Conservation (phyloP, 92 coral and sea anemone species). For the Parazoanthus swiftii region DNA sequence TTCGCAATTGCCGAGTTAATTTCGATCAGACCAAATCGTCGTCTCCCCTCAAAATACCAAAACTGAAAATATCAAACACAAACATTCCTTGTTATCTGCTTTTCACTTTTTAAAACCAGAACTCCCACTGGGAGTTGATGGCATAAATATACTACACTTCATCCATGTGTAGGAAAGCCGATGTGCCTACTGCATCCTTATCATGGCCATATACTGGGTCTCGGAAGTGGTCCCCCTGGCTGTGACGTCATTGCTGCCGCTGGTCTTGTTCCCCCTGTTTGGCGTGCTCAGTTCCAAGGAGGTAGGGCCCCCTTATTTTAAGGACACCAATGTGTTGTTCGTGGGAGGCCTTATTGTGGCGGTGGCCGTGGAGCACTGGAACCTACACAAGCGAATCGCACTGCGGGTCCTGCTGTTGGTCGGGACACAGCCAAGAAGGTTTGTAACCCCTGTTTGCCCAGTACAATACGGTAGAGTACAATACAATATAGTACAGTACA, state of each 20-base stretch:
- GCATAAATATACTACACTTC: too few species aligned
- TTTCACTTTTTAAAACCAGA: too few species aligned
- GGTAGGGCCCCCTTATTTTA: conserved; percentile 86
- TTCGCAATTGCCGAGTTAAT: too few species aligned
- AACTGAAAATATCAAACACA: too few species aligned
- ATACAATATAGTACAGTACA: background rate
- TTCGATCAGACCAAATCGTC: too few species aligned
- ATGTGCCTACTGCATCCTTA: conserved; percentile 90
- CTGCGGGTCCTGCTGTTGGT: conserved; percentile 77
- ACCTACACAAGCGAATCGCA: conserved; percentile 94
- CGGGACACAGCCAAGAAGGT: conserved; percentile 95
- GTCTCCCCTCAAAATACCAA: too few species aligned
- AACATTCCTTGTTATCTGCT: too few species aligned
- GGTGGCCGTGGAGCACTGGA: conserved; percentile 96
- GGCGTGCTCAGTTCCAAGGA: conserved; percentile 94
- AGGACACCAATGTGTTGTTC: conserved; percentile 89
- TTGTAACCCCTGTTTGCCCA: background rate
- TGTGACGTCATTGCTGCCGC: conserved; percentile 88
- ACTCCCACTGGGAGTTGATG: too few species aligned
- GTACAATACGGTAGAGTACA: background rate
- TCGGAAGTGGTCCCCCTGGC: conserved; percentile 94
- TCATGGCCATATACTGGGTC: conserved; percentile 98
- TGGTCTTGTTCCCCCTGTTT: conserved; percentile 86
- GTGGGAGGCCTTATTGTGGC: conserved; percentile 95
- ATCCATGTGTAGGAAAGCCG: conserved; percentile 66